phyloP scores from a whole-genome alignment of 2,113 vertebrate genomes.

The Turnix velox region DNA sequence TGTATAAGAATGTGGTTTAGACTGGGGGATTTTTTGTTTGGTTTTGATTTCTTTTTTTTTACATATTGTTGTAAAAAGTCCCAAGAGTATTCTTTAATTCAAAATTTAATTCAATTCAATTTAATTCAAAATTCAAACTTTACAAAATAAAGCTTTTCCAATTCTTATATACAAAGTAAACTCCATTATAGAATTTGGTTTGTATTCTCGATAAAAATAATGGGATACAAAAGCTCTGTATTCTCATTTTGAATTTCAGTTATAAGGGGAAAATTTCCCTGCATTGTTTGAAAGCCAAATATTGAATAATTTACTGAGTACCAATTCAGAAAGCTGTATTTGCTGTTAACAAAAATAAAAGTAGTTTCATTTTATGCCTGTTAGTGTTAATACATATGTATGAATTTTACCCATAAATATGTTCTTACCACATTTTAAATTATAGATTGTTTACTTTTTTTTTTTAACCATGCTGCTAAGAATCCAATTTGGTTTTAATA shows the following conservation, averaged over 20 bases:
- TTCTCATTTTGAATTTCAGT: neutral
- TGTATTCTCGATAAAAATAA: neutral
- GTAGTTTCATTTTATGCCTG: neutral
- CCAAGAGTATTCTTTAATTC: neutral
- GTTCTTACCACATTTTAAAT: neutral
- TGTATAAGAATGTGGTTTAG: neutral
- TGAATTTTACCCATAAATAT: neutral
- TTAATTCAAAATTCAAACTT: too few species aligned
- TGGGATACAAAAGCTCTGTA: neutral
- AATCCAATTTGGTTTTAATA: neutral
- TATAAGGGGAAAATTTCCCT: neutral
- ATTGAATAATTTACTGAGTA: conserved; percentile 5
- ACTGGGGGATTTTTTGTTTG: too few species aligned
- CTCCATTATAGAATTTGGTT: neutral
- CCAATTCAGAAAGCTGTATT: conserved; percentile 24
- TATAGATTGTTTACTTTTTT: neutral
- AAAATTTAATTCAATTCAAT: too few species aligned
- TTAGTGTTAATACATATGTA: neutral
- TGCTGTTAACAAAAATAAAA: conserved; percentile 27
- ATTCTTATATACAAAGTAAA: neutral
- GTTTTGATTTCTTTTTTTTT: too few species aligned
- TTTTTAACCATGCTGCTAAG: neutral
- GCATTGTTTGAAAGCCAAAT: neutral
- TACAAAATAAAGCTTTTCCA: neutral
- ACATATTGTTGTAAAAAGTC: too few species aligned